Evolutionary conservation across 2,888 invertebrate species (phyloP).

Genomic region (Aproaerema taeniolella): DNA sequence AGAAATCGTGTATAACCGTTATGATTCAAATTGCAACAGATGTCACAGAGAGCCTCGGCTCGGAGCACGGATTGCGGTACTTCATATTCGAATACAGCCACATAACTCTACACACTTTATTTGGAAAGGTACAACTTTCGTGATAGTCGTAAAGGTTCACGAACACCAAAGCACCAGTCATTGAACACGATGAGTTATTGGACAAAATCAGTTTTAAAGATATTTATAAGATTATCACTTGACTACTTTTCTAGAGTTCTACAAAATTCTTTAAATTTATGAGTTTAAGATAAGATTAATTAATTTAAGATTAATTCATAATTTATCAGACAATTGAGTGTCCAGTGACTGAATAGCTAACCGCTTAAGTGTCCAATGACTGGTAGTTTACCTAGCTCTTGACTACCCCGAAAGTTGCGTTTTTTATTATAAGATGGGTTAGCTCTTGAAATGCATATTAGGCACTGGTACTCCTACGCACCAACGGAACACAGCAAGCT

Average conservation of each 20-base stretch:
- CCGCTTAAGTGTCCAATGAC: too few species aligned
- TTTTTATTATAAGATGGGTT: too few species aligned
- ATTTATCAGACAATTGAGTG: too few species aligned
- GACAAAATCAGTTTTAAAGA: not conserved
- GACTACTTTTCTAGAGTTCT: not conserved
- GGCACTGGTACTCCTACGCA: too few species aligned
- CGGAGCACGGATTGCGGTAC: constrained; percentile 64
- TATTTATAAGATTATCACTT: not conserved
- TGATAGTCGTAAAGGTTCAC: not conserved
- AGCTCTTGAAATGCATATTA: too few species aligned
- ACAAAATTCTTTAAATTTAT: not conserved
- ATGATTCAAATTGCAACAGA: constrained; percentile 68
- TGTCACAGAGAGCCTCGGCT: constrained; percentile 55
- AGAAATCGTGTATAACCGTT: constrained; percentile 62
- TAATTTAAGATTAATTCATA: too few species aligned
- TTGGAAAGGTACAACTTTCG: not conserved
- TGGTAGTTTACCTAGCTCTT: too few species aligned
- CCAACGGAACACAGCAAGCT: too few species aligned
- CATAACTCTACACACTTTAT: not conserved
- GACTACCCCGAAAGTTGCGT: too few species aligned
- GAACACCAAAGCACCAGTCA: not conserved
- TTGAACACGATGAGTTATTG: not conserved
- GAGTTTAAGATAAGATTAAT: too few species aligned
- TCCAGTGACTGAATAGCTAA: too few species aligned
- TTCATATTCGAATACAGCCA: constrained; percentile 25